Evolutionary conservation across 1,140 invertebrate genomes (phyloP).

Genomic region (Caenorhabditis brenneri): DNA sequence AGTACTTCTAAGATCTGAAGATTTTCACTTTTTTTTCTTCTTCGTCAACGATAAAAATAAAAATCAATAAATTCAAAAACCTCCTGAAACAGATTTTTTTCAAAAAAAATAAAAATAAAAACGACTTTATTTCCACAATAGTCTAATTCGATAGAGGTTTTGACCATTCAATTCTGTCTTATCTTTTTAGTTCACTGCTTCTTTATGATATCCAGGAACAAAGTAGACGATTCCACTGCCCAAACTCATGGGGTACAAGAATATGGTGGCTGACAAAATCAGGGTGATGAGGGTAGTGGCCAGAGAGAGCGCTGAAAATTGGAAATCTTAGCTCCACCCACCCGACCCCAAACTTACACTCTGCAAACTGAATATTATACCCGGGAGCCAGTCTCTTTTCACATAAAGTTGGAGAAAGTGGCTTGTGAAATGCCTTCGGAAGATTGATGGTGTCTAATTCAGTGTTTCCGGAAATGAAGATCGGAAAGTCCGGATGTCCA

Average conservation of each 20-base stretch:
- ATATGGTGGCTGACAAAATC: neutral
- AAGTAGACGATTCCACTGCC: neutral
- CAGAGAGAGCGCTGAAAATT: neutral
- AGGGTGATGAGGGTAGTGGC: neutral
- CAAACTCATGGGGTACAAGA: neutral
- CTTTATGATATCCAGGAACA: constrained; percentile 24
- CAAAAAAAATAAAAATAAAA: too few relatives aligned
- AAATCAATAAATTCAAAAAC: too few relatives aligned
- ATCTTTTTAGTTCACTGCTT: too few relatives aligned
- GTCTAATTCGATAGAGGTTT: too few relatives aligned
- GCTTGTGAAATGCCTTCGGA: neutral
- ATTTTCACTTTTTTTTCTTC: neutral
- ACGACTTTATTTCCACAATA: too few relatives aligned
- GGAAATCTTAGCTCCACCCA: neutral
- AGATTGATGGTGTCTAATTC: constrained; percentile 8
- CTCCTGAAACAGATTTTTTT: too few relatives aligned
- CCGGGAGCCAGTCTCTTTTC: neutral
- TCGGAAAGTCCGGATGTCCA: neutral
- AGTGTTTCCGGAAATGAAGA: neutral
- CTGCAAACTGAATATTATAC: neutral
- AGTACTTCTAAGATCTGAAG: neutral
- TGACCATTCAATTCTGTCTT: too few relatives aligned
- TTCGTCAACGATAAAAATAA: too few relatives aligned
- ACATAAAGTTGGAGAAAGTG: neutral
- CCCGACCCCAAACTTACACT: neutral